Base-by-base conservation (phyloP, 2,113 vertebrate species). In the Riparia riparia region DNA sequence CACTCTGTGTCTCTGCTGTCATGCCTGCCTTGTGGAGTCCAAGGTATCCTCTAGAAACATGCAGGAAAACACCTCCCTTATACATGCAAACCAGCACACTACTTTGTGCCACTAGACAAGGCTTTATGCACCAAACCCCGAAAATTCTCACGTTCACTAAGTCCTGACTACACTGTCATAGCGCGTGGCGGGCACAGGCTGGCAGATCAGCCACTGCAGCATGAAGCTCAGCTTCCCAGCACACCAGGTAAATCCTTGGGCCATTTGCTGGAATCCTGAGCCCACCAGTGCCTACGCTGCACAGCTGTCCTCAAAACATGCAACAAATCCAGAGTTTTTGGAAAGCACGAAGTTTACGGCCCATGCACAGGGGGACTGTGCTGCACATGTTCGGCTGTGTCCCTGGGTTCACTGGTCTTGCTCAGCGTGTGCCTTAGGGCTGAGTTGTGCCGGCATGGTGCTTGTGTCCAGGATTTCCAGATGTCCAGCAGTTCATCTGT, bases 331-430 rank as follows among this genome's bases (percentile, higher is more conserved):
- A 31, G n/a, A 57, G 53, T 31, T 56, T 77, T 93, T 92, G 89
- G 76, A 92, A 94, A 68, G 68, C 63, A 72, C 5, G 6, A 85
- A 37, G 45, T 79, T 82, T 58, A 24, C 51, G 88, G 37, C 20
- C 42, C 1, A 0, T 44, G 24, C 41, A 54, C 1, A 3, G 47
- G 71, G 74, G 25, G 61, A 54, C 34, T 47, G 74, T 0, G 0
- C 20, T 60, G 61, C 94, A 92, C 2, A 3, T 44, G 57, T 64
- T 20, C 0, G 0, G 51, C 57, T 29, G 31, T 49, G 56, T 90
- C 73, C 61, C 78, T 2, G 7, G 61, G 53, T 82, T 31, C 39
- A 1, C 58, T 60, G 65, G 29, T 17, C 70, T 85, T 34, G 53
- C 91, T 88, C 61, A 85, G 57, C 61, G 24, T 19, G 4, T 92